Conservation (phyloP, 1,140 invertebrate species). For the Sarcophaga peregrina region DNA sequence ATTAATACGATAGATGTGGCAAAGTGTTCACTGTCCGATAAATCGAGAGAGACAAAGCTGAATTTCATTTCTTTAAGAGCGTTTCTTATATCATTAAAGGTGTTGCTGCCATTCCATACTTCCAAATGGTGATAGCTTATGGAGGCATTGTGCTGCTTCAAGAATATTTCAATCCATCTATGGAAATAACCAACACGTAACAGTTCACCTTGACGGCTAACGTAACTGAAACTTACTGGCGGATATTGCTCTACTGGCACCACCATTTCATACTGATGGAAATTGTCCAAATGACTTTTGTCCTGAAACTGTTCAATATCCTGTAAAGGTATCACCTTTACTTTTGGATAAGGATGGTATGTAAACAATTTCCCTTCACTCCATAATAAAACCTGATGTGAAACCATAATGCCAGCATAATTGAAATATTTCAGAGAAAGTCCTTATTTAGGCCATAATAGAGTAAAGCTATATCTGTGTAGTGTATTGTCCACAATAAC, state of each 20-base stretch:
- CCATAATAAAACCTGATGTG: background rate
- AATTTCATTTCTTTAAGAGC: background rate
- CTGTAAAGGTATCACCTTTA: background rate
- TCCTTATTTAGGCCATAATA: background rate
- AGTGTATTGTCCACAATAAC: slow-evolving; percentile 3
- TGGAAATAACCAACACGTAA: background rate
- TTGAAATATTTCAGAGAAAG: background rate
- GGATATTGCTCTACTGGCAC: background rate
- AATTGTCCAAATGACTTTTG: slow-evolving; percentile 5
- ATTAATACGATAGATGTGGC: background rate
- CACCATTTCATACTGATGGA: background rate
- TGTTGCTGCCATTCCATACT: background rate
- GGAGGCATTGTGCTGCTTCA: background rate
- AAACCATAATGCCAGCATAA: background rate
- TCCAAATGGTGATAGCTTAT: background rate
- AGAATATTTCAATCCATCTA: background rate
- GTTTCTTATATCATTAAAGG: background rate
- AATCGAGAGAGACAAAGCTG: background rate
- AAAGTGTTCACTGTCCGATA: background rate
- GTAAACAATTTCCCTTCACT: background rate
- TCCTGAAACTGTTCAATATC: background rate
- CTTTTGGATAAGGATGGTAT: slow-evolving; percentile 8
- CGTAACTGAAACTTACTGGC: background rate
- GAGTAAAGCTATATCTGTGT: background rate
- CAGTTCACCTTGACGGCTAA: background rate